phyloP scores from a whole-genome alignment of 1,140 invertebrate species.

The Pygmarrhopalites habei region DNA sequence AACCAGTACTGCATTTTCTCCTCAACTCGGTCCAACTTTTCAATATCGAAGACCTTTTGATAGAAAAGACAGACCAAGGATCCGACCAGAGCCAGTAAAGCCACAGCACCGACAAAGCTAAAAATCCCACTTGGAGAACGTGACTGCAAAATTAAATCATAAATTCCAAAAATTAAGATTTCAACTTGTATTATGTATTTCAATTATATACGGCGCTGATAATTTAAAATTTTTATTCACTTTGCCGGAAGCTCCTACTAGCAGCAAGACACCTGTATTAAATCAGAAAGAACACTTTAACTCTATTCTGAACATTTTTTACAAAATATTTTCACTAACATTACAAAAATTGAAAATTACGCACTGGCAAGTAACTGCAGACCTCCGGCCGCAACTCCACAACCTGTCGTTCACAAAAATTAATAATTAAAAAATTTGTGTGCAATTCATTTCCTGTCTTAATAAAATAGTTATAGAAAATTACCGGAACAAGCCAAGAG shows the following conservation, averaged over 20 bases:
- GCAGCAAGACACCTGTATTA: background rate
- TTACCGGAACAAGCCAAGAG: background rate
- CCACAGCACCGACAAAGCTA: background rate
- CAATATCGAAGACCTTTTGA: background rate
- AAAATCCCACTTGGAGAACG: background rate
- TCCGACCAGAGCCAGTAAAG: slow-evolving; percentile 5
- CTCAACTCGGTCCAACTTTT: slow-evolving; percentile 9
- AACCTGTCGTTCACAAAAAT: no score
- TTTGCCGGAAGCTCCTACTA: background rate
- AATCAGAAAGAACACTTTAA: background rate
- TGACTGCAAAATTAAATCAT: slow-evolving; percentile 13
- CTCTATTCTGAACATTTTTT: background rate
- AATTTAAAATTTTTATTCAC: no score
- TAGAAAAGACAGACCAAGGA: slow-evolving; percentile 13
- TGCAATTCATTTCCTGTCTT: no score
- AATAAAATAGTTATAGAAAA: no score
- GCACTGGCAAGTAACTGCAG: slow-evolving; percentile 24
- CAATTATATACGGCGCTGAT: background rate
- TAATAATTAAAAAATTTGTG: no score
- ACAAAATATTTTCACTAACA: background rate
- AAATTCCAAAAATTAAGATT: slow-evolving; percentile 10
- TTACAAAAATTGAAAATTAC: slow-evolving; percentile 14
- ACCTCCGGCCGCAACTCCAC: slow-evolving; percentile 12
- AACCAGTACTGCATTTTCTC: slow-evolving; percentile 15
- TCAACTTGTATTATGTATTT: slow-evolving; percentile 2